Conservation (phyloP, 2,113 vertebrate genomes). For the Vulpes lagopus region DNA sequence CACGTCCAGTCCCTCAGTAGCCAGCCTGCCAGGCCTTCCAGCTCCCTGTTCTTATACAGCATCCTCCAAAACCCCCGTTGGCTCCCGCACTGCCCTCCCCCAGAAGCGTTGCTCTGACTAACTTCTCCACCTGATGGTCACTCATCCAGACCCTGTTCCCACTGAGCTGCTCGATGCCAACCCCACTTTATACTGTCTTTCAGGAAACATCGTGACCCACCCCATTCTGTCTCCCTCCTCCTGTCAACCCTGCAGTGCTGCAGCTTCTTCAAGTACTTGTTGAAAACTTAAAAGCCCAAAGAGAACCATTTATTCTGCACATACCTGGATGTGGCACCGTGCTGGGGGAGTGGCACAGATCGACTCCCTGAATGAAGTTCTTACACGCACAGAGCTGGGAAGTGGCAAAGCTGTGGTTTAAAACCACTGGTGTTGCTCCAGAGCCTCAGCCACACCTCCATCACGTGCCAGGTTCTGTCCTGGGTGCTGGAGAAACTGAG, state of each 20-base stretch:
- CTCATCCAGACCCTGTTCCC: background rate
- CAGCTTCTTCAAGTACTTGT: background rate
- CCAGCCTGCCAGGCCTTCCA: background rate
- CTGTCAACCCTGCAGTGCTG: background rate
- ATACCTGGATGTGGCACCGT: fast-evolving
- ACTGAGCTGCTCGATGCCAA: background rate
- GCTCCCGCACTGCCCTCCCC: background rate
- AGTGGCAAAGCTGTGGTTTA: background rate
- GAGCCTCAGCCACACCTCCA: background rate
- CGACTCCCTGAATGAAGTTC: background rate
- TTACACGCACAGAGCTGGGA: background rate
- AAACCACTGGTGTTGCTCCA: background rate
- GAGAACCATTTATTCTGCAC: background rate
- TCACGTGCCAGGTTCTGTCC: background rate
- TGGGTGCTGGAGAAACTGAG: background rate
- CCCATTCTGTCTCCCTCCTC: background rate
- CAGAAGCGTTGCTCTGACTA: fast-evolving
- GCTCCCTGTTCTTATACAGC: too few species aligned
- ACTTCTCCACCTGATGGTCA: too few species aligned
- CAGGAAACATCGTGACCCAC: background rate
- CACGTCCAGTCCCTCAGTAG: background rate
- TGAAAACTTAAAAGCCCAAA: background rate
- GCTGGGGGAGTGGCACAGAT: background rate
- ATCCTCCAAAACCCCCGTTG: too few species aligned
- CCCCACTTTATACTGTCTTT: background rate